Percentiles rank a stretch among this genome's conserved stretches.
These are phyloP conservation scores for Temnothorax unifasciatus DNA, from an alignment of 2,888 invertebrate genomes.

Conservation along the genomic window DNA sequence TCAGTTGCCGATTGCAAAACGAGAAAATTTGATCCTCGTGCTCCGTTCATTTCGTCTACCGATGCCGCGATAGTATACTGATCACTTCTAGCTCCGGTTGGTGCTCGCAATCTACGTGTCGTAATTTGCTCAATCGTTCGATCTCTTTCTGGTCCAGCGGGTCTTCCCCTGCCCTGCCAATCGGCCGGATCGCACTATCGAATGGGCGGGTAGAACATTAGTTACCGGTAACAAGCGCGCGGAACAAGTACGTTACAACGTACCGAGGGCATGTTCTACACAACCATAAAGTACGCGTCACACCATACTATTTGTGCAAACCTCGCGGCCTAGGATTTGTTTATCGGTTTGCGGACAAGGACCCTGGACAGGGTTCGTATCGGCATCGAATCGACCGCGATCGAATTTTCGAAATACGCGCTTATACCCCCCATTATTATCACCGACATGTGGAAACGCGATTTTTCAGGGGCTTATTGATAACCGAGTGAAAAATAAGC, in stretches of 20 bases:
- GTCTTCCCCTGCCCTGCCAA: constrained; percentile 46
- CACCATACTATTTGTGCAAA: constrained; percentile 62
- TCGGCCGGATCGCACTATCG: constrained; percentile 74
- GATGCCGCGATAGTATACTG: constrained; percentile 54
- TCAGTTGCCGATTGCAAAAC: constrained; percentile 56
- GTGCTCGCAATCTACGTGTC: constrained; percentile 58
- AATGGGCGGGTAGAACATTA: constrained; percentile 77
- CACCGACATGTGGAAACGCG: no score
- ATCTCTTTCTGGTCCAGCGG: constrained; percentile 51
- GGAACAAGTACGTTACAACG: constrained; percentile 81
- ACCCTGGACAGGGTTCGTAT: not conserved
- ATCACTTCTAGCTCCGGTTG: constrained; percentile 34
- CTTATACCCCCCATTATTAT: not conserved
- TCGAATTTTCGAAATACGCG: not conserved
- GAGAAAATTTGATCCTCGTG: constrained; percentile 51
- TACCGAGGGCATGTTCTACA: constrained; percentile 79
- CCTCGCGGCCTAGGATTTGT: constrained; percentile 44
- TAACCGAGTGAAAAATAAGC: not conserved
- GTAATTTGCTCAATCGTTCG: constrained; percentile 67
- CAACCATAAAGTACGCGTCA: constrained; percentile 81
- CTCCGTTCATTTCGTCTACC: constrained; percentile 44
- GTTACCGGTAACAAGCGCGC: constrained; percentile 80
- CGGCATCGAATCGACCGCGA: not conserved
- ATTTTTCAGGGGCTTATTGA: not conserved
- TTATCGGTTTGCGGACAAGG: constrained; percentile 28